Percentiles rank a stretch among this genome's conserved stretches.
phyloP scores from a whole-genome alignment of 2,797 vertebrate genomes.

The Natrix natrix region DNA sequence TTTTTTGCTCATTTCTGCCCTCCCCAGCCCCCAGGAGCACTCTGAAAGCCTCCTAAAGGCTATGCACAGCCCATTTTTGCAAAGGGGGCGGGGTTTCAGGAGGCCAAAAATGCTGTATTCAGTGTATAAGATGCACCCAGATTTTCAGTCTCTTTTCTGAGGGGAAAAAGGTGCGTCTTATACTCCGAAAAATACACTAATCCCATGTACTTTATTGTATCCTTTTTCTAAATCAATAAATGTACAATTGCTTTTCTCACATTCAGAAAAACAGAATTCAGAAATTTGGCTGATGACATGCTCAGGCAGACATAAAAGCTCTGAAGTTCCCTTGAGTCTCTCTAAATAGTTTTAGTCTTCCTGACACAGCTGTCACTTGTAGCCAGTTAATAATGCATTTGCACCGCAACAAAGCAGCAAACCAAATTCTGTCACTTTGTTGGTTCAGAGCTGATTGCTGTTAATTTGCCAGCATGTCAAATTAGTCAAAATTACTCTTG shows the following conservation, averaged over 20 bases:
- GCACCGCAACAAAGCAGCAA: neutral
- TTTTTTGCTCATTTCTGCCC: too few relatives aligned
- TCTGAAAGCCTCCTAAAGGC: too few relatives aligned
- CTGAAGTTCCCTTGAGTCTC: neutral
- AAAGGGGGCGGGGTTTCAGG: too few relatives aligned
- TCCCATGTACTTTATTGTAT: neutral
- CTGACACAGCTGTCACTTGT: neutral
- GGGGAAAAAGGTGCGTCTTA: too few relatives aligned
- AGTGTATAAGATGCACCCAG: too few relatives aligned
- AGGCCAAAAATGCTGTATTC: too few relatives aligned
- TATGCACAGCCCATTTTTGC: too few relatives aligned
- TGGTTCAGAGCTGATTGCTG: constrained; percentile 28
- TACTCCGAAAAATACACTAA: neutral
- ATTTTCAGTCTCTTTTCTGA: too few relatives aligned
- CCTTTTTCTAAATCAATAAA: neutral
- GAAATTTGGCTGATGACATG: neutral
- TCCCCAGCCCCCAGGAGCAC: too few relatives aligned
- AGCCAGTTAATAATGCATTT: neutral
- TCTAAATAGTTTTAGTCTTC: neutral
- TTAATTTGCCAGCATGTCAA: constrained; percentile 49
- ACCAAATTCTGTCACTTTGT: constrained; percentile 14
- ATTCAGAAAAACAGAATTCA: neutral
- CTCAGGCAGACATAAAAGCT: neutral
- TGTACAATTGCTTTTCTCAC: neutral
- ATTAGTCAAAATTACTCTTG: constrained; percentile 51